Conservation (phyloP, 2,113 vertebrate species). For the Halcyon senegalensis region DNA sequence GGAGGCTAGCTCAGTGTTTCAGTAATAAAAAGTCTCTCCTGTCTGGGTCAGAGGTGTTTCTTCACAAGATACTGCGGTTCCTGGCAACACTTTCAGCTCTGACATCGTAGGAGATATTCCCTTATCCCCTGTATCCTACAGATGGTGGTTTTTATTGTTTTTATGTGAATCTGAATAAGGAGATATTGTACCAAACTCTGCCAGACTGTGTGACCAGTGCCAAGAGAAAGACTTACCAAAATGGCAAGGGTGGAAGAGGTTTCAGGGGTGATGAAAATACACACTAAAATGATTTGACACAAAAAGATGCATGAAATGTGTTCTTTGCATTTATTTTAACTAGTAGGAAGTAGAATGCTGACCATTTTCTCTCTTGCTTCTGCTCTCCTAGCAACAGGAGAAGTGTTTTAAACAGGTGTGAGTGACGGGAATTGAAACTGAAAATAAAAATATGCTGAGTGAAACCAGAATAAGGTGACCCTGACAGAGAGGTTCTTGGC, state of each 20-base stretch:
- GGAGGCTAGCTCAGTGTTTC: not conserved
- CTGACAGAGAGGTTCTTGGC: not conserved
- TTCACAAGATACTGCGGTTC: not conserved
- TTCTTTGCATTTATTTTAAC: not conserved
- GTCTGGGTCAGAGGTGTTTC: not conserved
- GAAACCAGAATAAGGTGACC: not conserved
- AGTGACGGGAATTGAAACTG: not conserved
- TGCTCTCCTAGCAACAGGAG: not conserved
- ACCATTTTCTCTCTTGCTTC: not conserved
- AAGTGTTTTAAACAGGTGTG: not conserved
- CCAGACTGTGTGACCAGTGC: not conserved
- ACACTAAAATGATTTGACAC: not conserved
- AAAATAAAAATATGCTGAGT: not conserved
- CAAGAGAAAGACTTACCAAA: not conserved
- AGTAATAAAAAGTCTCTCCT: not conserved
- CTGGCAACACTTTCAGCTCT: not conserved
- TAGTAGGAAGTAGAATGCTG: not conserved
- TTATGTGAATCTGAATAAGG: not conserved
- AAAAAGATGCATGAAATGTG: not conserved
- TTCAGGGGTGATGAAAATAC: not conserved
- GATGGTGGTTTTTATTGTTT: not conserved
- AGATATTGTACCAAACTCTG: not conserved
- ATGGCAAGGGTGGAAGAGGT: not conserved
- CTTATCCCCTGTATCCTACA: not conserved
- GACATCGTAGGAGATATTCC: not conserved